A percentile compares a stretch with the other conserved stretches of the same genome.
Conservation (phyloP, 1,140 invertebrate genomes). For the Lepidostoma basale region DNA sequence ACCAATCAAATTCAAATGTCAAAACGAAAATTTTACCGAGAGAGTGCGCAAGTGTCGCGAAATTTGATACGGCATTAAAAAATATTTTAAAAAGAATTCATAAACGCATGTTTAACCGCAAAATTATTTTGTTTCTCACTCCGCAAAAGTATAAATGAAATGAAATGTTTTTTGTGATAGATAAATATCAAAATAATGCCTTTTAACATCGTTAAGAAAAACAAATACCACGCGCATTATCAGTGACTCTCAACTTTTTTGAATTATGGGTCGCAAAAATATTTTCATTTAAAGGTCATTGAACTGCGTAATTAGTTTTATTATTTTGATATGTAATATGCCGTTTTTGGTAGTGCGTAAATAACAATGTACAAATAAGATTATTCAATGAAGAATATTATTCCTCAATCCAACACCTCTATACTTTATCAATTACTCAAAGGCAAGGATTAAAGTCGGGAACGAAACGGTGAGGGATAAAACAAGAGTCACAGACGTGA, state of each 20-base stretch:
- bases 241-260: background rate
- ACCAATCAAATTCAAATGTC: slow-evolving; percentile 33
- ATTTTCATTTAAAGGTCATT: background rate
- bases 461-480: no score
- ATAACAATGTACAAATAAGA: background rate
- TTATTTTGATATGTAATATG: background rate
- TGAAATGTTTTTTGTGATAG: no score
- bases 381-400: background rate
- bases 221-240: no score
- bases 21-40: slow-evolving; percentile 2
- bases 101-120: no score
- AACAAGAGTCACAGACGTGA: no score
- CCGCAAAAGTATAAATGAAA: no score
- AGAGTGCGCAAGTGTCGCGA: background rate
- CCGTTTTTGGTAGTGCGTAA: background rate
- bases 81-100: no score
- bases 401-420: background rate
- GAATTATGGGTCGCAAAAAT: background rate
- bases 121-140: no score
- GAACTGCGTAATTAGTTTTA: background rate
- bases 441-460: no score
- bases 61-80: slow-evolving; percentile 27
- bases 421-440: background rate
- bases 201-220: no score
- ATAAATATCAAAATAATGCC: no score